phyloP scores from a whole-genome alignment of 2,888 invertebrate species.

The Mimachlamys varia region DNA sequence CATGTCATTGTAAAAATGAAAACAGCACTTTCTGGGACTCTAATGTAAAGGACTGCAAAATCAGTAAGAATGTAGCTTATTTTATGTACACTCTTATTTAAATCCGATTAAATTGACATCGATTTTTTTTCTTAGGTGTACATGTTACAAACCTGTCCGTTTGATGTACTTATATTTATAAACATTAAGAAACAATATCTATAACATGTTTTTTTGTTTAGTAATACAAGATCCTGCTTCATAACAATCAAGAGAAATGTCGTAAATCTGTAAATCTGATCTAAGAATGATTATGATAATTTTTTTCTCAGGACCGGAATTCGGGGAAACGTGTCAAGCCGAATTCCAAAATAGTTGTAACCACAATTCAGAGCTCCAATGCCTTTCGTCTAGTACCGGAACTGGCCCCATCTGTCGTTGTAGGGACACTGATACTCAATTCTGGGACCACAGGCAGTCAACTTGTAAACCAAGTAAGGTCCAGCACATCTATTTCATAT shows the following conservation, averaged over 20 bases:
- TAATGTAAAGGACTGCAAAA: not conserved
- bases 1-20: not conserved
- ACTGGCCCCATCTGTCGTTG: not conserved
- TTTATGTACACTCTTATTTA: no score
- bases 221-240: no score
- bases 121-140: no score
- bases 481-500: no score
- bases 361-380: not conserved
- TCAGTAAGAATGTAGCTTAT: not conserved
- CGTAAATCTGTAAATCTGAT: no score
- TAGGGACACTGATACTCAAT: conserved; percentile 2
- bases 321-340: not conserved
- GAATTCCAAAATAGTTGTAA: not conserved
- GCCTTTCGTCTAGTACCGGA: not conserved
- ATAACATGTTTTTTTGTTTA: no score
- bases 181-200: no score
- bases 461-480: not conserved
- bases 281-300: no score
- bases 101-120: no score
- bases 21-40: conserved; percentile 25
- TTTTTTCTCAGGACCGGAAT: not conserved
- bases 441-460: not conserved
- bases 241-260: no score
- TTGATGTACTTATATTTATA: no score
- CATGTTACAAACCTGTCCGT: no score